Evolutionary conservation across 2,113 vertebrate genomes (phyloP).

Genomic region (Coptodon rendalli): DNA sequence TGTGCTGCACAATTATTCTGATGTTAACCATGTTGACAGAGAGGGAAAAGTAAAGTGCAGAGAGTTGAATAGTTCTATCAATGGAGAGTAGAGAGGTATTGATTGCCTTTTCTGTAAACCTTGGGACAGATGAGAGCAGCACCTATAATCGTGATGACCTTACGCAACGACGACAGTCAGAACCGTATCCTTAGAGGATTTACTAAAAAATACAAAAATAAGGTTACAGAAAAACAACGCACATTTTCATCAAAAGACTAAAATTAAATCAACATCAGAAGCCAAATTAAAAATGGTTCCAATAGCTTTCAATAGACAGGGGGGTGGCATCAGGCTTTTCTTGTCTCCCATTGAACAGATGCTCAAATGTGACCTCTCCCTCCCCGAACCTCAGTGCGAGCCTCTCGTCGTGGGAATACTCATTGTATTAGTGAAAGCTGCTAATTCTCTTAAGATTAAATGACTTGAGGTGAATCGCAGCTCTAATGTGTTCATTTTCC

Average conservation of each 20-base stretch:
- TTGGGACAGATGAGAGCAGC: not conserved
- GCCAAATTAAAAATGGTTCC: not conserved
- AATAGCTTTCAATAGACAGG: not conserved
- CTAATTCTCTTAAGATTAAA: not conserved
- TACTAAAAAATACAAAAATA: not conserved
- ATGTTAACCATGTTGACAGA: not conserved
- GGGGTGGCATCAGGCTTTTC: not conserved
- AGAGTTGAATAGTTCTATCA: not conserved
- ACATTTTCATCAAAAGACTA: not conserved
- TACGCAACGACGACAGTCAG: not conserved
- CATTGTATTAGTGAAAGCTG: not conserved
- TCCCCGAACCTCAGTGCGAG: not conserved
- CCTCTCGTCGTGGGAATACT: not conserved
- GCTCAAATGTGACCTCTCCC: not conserved
- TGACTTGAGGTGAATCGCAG: not conserved
- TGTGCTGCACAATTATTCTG: not conserved
- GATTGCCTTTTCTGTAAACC: not conserved
- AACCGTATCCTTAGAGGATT: not conserved
- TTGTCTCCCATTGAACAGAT: not conserved
- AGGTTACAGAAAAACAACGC: fast-evolving
- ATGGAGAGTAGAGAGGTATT: not conserved
- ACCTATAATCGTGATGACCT: fast-evolving
- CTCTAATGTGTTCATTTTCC: not conserved
- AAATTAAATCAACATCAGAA: not conserved
- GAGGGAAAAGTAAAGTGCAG: not conserved